Conservation (phyloP, 1,140 invertebrate species). For the Drosophila paulistorum region DNA sequence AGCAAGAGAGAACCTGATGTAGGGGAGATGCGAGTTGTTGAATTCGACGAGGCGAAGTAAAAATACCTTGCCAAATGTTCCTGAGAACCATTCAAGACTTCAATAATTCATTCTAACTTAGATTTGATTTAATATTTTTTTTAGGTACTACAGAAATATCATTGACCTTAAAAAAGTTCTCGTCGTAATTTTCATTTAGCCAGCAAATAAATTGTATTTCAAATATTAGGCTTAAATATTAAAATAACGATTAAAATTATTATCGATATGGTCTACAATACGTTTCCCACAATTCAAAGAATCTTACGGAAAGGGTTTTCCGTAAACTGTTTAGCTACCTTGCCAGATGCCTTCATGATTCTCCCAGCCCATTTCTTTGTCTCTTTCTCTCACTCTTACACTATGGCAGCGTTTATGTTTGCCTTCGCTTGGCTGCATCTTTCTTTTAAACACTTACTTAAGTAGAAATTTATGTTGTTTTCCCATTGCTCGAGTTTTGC, state of each 20-base stretch:
- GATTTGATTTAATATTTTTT: no score
- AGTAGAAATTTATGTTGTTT: conserved; percentile 81
- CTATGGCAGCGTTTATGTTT: not conserved
- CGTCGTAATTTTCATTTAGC: no score
- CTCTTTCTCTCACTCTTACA: not conserved
- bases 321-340: not conserved
- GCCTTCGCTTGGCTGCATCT: conserved; percentile 57
- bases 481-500: conserved; percentile 37
- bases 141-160: no score
- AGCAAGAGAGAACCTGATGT: conserved; percentile 32
- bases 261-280: not conserved
- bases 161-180: no score
- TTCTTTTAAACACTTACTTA: conserved; percentile 82
- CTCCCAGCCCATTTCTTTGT: no score
- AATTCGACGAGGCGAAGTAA: not conserved
- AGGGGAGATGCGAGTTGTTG: not conserved
- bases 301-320: not conserved
- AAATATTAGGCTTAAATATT: no score
- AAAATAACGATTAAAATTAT: no score
- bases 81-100: no score
- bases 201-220: no score
- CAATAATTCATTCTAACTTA: no score
- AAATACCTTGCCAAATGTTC: not conserved
- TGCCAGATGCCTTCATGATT: not conserved
- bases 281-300: not conserved